phyloP scores from a whole-genome alignment of 2,888 invertebrate genomes.

The Brachyptera risi region DNA sequence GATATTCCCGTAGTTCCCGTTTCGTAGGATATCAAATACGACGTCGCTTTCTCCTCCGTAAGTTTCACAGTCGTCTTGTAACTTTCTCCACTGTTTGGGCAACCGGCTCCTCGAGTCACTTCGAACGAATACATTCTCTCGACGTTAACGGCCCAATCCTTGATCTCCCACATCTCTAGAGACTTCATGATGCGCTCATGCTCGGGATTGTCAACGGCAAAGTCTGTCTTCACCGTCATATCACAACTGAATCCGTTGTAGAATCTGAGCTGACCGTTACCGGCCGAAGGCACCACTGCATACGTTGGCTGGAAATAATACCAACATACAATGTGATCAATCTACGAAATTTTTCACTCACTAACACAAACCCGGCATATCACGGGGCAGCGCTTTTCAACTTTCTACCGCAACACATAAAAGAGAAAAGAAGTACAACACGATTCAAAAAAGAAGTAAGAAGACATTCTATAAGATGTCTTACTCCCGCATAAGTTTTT shows the following conservation, averaged over 20 bases:
- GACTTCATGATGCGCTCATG: conserved; percentile 9
- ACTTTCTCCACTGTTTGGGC: background rate
- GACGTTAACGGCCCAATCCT: background rate
- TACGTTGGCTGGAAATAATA: conserved; percentile 59
- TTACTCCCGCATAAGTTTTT: too few relatives aligned
- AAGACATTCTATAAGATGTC: too few relatives aligned
- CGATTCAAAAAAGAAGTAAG: too few relatives aligned
- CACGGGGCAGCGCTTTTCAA: too few relatives aligned
- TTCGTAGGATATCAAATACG: conserved; percentile 29
- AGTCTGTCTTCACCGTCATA: background rate
- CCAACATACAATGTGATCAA: conserved; percentile 19
- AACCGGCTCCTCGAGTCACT: background rate
- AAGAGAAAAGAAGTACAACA: too few relatives aligned
- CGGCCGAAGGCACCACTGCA: conserved; percentile 52
- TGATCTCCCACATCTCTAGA: conserved; percentile 18
- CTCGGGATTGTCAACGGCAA: background rate
- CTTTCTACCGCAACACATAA: too few relatives aligned
- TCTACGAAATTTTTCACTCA: too few relatives aligned
- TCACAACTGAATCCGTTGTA: conserved; percentile 56
- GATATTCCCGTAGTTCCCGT: conserved; percentile 17
- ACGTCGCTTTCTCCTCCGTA: conserved; percentile 22
- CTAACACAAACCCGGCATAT: too few relatives aligned
- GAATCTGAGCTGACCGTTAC: conserved; percentile 61
- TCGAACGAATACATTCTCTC: conserved; percentile 24
- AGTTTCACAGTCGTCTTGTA: conserved; percentile 38